These are phyloP conservation scores for Podarcis raffonei DNA, from an alignment of 2,113 vertebrate genomes.

Conservation along the genomic window DNA sequence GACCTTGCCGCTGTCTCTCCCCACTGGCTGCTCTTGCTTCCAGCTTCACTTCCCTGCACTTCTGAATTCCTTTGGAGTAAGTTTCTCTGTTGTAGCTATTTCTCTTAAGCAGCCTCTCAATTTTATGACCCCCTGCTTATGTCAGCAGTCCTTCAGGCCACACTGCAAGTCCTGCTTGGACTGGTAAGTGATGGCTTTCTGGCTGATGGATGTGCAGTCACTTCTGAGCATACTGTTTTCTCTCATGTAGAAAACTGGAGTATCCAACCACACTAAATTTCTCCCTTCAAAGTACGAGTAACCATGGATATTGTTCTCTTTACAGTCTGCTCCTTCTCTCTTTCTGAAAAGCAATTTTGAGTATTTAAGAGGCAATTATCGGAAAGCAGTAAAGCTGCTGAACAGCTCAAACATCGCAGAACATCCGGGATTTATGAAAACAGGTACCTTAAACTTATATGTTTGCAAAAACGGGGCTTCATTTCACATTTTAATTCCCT, in stretches of 20 bases:
- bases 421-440: slow-evolving; percentile 95
- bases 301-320: slow-evolving; percentile 54
- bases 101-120: background rate
- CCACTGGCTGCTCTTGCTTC: too few relatives aligned
- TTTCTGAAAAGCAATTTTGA: slow-evolving; percentile 99
- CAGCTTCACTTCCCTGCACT: background rate
- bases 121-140: background rate
- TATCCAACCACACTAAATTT: background rate
- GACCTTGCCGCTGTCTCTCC: too few relatives aligned
- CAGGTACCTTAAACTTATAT: slow-evolving; percentile 79
- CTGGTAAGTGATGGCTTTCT: background rate
- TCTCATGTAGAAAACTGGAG: background rate
- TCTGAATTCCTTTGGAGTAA: background rate
- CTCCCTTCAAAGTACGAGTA: slow-evolving; percentile 12
- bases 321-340: slow-evolving; percentile 93
- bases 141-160: background rate
- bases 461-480: background rate
- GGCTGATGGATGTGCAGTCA: background rate
- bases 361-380: slow-evolving; percentile 96
- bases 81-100: background rate
- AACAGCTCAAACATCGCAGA: slow-evolving; percentile 98
- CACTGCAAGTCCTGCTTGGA: too few relatives aligned
- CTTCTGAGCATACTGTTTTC: background rate
- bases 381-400: slow-evolving; percentile 96
- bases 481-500: background rate